Evolutionary conservation across 2,113 vertebrate genomes (phyloP).

Genomic region (Fulica atra): DNA sequence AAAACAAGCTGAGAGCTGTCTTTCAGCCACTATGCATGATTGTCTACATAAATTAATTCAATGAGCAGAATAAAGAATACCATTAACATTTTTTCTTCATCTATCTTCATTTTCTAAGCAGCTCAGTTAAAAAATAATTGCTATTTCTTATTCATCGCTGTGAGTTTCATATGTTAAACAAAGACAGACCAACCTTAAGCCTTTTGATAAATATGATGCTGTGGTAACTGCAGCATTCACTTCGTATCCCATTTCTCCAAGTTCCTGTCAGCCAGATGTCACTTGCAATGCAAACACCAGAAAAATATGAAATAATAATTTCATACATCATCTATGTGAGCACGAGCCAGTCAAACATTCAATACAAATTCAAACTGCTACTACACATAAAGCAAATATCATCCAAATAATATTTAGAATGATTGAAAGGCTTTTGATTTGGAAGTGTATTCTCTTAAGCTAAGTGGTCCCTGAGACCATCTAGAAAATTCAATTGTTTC

Average conservation of each 20-base stretch:
- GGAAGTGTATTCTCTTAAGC: slow-evolving; percentile 99
- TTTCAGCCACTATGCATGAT: slow-evolving; percentile 20
- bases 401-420: slow-evolving; percentile 96
- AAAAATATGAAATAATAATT: slow-evolving; percentile 92
- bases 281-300: slow-evolving; percentile 82
- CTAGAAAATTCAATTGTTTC: slow-evolving; percentile 98
- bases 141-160: slow-evolving; percentile 32
- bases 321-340: slow-evolving; percentile 86
- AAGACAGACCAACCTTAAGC: slow-evolving; percentile 76
- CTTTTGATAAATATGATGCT: slow-evolving; percentile 79
- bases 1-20: slow-evolving; percentile 23
- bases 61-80: slow-evolving; percentile 53
- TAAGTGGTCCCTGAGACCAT: slow-evolving; percentile 98
- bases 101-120: slow-evolving; percentile 60
- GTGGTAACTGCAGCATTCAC: slow-evolving; percentile 77
- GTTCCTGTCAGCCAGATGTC: slow-evolving; percentile 86
- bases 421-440: slow-evolving; percentile 99
- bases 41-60: slow-evolving; percentile 48
- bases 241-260: slow-evolving; percentile 78
- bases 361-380: slow-evolving; percentile 88
- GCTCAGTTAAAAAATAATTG: slow-evolving; percentile 10
- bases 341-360: slow-evolving; percentile 89
- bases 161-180: slow-evolving; percentile 71
- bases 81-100: slow-evolving; percentile 63
- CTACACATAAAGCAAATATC: slow-evolving; percentile 86